Percentiles rank a stretch among this genome's conserved stretches.
These are phyloP conservation scores for Hemibagrus guttatus DNA, from an alignment of 2,797 vertebrate species.

Conservation along the genomic window DNA sequence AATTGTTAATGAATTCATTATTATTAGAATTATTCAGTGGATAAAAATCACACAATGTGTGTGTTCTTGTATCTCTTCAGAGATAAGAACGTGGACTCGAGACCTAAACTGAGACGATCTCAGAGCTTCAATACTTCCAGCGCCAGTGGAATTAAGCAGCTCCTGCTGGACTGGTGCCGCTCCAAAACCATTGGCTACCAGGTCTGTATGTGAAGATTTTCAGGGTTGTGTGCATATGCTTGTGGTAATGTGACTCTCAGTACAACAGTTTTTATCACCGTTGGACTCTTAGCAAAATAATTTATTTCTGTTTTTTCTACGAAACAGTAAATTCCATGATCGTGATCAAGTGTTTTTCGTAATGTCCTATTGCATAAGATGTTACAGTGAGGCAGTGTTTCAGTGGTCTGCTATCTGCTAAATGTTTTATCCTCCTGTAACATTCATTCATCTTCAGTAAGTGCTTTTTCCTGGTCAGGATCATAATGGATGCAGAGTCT, in stretches of 20 bases:
- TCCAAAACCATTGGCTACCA: conserved; percentile 93
- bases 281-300: background rate
- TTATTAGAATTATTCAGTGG: background rate
- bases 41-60: background rate
- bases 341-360: background rate
- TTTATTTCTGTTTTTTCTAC: background rate
- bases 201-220: conserved; percentile 65
- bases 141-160: conserved; percentile 92
- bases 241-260: too few species aligned
- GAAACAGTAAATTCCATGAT: background rate
- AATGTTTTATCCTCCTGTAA: background rate
- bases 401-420: background rate
- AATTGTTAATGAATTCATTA: background rate
- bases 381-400: background rate
- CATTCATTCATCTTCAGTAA: background rate
- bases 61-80: conserved; percentile 17
- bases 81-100: conserved; percentile 70
- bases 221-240: too few species aligned
- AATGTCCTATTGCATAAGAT: background rate
- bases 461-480: background rate
- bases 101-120: conserved; percentile 88
- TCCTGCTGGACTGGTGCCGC: conserved; percentile 94
- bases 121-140: conserved; percentile 90
- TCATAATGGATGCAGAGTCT: background rate
- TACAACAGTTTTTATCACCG: background rate